Conservation (phyloP, 2,888 invertebrate species). For the Idaea biselata region DNA sequence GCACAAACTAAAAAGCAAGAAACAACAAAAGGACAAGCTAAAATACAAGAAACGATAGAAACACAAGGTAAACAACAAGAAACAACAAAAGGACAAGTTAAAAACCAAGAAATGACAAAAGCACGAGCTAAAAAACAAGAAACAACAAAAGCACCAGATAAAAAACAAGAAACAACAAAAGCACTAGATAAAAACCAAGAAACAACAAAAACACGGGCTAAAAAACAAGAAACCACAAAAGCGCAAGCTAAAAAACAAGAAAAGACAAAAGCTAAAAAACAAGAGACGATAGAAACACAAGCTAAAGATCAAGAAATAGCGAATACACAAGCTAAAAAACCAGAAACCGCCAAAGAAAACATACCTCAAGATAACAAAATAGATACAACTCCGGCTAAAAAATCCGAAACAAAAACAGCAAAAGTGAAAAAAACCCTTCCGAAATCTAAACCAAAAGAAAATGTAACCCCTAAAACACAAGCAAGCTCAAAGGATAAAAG, state of each 20-base stretch:
- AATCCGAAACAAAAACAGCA: constrained; percentile 11
- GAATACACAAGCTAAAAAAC: not conserved
- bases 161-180: constrained; percentile 10
- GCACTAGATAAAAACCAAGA: not conserved
- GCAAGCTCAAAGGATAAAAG: not conserved
- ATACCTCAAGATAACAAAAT: not conserved
- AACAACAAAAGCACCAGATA: constrained; percentile 8
- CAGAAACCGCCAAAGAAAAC: not conserved
- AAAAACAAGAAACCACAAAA: not conserved
- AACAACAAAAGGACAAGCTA: constrained; percentile 8
- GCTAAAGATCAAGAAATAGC: not conserved
- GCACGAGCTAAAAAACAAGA: constrained; percentile 4
- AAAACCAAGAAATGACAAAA: constrained; percentile 13
- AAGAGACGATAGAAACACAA: constrained; percentile 9
- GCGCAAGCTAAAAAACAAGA: constrained; percentile 5
- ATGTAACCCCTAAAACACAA: not conserved
- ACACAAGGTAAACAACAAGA: constrained; percentile 7
- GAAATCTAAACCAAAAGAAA: constrained; percentile 4
- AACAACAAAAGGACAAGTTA: not conserved
- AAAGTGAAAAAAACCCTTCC: not conserved
- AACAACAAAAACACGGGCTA: too few relatives aligned
- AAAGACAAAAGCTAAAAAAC: constrained; percentile 11
- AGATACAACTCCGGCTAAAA: constrained; percentile 6
- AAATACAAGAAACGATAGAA: constrained; percentile 13
- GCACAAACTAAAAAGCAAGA: constrained; percentile 11